Evolutionary conservation across 2,797 vertebrate species (phyloP), one percentile per base, ranked within the genome.

Genomic region (Sebastes iracundus): DNA sequence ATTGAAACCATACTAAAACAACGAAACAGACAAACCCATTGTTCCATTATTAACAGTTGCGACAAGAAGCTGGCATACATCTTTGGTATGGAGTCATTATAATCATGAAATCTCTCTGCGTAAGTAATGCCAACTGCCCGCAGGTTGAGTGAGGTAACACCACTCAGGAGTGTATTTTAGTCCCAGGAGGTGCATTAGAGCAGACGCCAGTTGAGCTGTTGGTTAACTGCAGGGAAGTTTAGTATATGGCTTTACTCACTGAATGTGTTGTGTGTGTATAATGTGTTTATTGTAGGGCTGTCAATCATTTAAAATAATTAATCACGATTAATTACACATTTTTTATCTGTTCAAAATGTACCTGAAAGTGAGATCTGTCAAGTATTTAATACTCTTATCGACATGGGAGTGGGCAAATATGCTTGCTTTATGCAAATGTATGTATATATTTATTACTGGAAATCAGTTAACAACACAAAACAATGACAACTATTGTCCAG

Each of bases 111-210:
- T 66, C 27, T 66, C 58, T 58, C 18, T 20, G 46, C 18, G 72
- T 53, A 58, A 71, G 62, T 25, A 25, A 73, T 7, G 76, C 73
- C 73, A 75, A 62, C 25, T 7, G 73, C 56, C 72, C 58, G 55
- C 76, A 80, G 84, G 83, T 86, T 72, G 64, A 72, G 67, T 67
- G 83, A 84, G 82, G 82, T 79, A 70, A 85, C 75, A 32, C 72
- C 83, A 83, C 79, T 82, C 76, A 20, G 88, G 82, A 83, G 81
- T 62, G 53, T 46, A 72, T 87, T 87, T 77, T 63, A 63, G 62
- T 86, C 89, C 84, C 84, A 28, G 53, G 79, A 85, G 85, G 61
- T 56, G 82, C 67, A 70, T 87, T 74, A 76, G 60, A 66, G 83
- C 67, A 61, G 11, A 81, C 5, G 8, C 75, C 72, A 32, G 72